Evolutionary conservation across 2,888 invertebrate genomes (phyloP).

Genomic region (Nomada hirtipes): DNA sequence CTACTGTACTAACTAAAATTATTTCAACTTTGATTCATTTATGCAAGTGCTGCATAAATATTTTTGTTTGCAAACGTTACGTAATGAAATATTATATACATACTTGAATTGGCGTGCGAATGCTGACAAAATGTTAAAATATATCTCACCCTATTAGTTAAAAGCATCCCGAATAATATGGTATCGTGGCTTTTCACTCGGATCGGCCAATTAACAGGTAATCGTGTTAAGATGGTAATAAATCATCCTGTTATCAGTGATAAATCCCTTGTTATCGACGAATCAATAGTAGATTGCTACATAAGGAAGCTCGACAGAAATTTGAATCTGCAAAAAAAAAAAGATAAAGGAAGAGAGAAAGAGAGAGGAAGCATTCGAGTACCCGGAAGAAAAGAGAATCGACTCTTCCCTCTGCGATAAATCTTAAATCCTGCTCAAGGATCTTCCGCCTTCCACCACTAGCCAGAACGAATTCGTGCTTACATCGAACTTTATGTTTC

Average conservation of each 20-base stretch:
- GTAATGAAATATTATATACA: too few species aligned
- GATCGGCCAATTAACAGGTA: not conserved
- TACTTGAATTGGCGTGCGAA: too few species aligned
- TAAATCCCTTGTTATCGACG: conserved; percentile 46
- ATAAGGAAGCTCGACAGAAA: conserved; percentile 31
- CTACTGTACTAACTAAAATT: too few species aligned
- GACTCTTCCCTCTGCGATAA: conserved; percentile 68
- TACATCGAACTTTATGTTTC: conserved; percentile 6
- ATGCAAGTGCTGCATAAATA: too few species aligned
- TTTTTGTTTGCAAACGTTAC: too few species aligned
- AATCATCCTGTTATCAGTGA: conserved; percentile 26
- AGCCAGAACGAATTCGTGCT: conserved; percentile 30
- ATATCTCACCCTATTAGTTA: too few species aligned
- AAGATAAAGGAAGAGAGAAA: conserved; percentile 38
- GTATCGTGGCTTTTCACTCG: too few species aligned
- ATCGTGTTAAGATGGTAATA: conserved; percentile 1
- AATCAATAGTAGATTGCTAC: conserved; percentile 35
- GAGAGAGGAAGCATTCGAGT: conserved; percentile 33
- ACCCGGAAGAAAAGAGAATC: conserved; percentile 61
- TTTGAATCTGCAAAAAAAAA: conserved; percentile 26
- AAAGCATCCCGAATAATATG: too few species aligned
- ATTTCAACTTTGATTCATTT: too few species aligned
- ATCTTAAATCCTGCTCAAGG: conserved; percentile 75
- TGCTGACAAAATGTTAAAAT: too few species aligned
- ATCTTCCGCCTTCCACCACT: conserved; percentile 70